Conservation (phyloP, 2,888 invertebrate species). For the Drosophila lacicola region DNA sequence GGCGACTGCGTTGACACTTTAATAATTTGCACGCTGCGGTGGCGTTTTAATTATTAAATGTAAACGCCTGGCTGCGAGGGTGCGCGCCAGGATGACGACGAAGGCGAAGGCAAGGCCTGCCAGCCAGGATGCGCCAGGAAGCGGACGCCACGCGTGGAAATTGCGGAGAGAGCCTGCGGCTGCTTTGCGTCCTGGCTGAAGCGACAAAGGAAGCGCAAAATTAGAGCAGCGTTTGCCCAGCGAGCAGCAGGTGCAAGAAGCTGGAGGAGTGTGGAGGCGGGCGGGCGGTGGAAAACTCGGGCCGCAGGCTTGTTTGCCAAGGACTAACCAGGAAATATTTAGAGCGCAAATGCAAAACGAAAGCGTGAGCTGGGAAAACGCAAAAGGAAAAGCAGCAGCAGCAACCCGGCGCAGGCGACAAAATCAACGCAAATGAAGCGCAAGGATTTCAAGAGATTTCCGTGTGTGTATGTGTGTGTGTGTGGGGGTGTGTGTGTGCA, state of each 20-base stretch:
- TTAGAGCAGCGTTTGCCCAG: slow-evolving; percentile 62
- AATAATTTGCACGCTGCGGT: slow-evolving; percentile 82
- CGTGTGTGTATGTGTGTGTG: neutral
- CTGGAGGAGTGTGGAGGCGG: neutral
- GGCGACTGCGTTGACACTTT: slow-evolving; percentile 79
- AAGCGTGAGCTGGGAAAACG: slow-evolving; percentile 16
- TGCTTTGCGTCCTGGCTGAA: slow-evolving; percentile 29
- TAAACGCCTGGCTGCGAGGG: slow-evolving; percentile 48
- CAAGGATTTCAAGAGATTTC: slow-evolving; percentile 46
- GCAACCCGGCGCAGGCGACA: slow-evolving; percentile 48
- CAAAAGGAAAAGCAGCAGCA: slow-evolving; percentile 23
- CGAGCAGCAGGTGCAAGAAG: slow-evolving; percentile 33
- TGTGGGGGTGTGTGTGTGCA: slow-evolving; percentile 3
- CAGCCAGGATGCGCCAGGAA: slow-evolving; percentile 50
- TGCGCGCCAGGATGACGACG: slow-evolving; percentile 18
- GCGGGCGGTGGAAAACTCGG: slow-evolving; percentile 11
- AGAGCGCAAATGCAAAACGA: slow-evolving; percentile 52
- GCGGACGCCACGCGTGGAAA: slow-evolving; percentile 77
- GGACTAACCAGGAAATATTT: slow-evolving; percentile 72
- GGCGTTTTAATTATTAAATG: slow-evolving; percentile 84
- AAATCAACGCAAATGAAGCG: slow-evolving; percentile 76
- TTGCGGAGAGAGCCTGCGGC: slow-evolving; percentile 71
- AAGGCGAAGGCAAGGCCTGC: neutral
- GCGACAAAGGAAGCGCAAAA: slow-evolving; percentile 64
- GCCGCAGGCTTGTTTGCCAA: slow-evolving; percentile 68